Conservation (phyloP, 2,888 invertebrate genomes). For the Agonopterix subpropinquella region DNA sequence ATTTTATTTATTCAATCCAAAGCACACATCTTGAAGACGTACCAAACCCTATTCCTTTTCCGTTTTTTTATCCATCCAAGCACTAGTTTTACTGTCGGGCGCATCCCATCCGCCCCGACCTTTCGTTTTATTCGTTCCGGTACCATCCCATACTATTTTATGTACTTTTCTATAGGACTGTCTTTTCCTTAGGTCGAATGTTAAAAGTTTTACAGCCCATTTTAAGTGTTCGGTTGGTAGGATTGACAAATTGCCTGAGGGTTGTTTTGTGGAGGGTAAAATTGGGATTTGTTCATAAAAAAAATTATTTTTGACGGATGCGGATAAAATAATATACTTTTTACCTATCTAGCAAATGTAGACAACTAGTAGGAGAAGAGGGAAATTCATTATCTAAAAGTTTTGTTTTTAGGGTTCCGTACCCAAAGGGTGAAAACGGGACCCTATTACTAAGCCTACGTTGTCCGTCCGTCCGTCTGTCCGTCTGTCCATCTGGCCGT, state of each 20-base stretch:
- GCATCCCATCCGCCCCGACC: conserved; percentile 24
- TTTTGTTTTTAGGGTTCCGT: too few species aligned
- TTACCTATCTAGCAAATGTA: too few species aligned
- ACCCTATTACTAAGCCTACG: too few species aligned
- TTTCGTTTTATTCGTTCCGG: conserved; percentile 44
- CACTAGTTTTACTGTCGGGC: conserved; percentile 28
- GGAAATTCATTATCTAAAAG: too few species aligned
- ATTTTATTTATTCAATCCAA: conserved; percentile 23
- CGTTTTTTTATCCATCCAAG: conserved; percentile 14
- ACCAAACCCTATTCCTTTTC: conserved; percentile 5
- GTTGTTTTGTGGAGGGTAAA: conserved; percentile 26
- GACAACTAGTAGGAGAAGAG: too few species aligned
- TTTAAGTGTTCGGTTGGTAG: conserved; percentile 40
- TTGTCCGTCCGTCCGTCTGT: too few species aligned
- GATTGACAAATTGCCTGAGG: conserved; percentile 45
- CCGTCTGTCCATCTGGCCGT: too few species aligned
- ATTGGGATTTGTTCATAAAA: conserved; percentile 22
- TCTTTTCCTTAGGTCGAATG: conserved; percentile 28
- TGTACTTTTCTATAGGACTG: conserved; percentile 16
- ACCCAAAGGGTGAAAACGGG: too few species aligned
- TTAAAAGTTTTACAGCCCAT: conserved; percentile 56
- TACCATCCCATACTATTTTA: conserved; percentile 43
- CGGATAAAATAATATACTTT: too few species aligned
- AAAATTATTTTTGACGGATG: neutral
- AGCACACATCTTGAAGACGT: conserved; percentile 12